These are phyloP conservation scores for Hypolimnas misippus DNA, from an alignment of 2,888 invertebrate genomes.

Conservation along the genomic window DNA sequence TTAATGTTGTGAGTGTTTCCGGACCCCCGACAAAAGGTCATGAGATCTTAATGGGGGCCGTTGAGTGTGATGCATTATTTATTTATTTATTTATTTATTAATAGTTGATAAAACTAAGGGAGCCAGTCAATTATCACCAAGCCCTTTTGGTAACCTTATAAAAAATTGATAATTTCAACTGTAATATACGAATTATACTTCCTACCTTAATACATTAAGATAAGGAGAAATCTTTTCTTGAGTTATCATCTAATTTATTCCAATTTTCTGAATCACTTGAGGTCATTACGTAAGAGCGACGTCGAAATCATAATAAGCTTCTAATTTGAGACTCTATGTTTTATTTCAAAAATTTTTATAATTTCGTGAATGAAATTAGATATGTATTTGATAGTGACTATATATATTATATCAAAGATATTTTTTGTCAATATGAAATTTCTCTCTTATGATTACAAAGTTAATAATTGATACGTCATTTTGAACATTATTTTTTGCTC, in stretches of 20 bases:
- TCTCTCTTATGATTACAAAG: too few species aligned
- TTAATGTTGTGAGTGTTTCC: too few species aligned
- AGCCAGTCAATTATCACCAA: neutral
- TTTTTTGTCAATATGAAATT: too few species aligned
- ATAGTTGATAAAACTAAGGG: too few species aligned
- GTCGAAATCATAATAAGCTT: slow-evolving; percentile 33
- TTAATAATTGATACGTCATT: too few species aligned
- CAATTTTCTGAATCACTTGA: slow-evolving; percentile 29
- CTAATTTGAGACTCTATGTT: slow-evolving; percentile 30
- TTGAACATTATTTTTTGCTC: too few species aligned
- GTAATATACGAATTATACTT: neutral
- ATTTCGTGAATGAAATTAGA: too few species aligned
- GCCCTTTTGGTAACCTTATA: neutral
- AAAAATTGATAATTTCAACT: neutral
- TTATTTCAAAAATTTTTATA: slow-evolving; percentile 28
- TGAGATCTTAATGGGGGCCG: too few species aligned
- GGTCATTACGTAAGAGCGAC: slow-evolving; percentile 29
- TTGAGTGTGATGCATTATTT: too few species aligned
- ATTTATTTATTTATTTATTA: too few species aligned
- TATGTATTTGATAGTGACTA: too few species aligned
- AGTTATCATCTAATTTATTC: slow-evolving; percentile 26
- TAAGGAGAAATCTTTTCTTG: slow-evolving; percentile 9
- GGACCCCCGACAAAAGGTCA: too few species aligned
- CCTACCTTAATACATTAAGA: neutral
- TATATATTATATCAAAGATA: slow-evolving; percentile 28